These are phyloP conservation scores for Pinctada fucata DNA, from an alignment of 2,888 invertebrate genomes.

Conservation along the genomic window DNA sequence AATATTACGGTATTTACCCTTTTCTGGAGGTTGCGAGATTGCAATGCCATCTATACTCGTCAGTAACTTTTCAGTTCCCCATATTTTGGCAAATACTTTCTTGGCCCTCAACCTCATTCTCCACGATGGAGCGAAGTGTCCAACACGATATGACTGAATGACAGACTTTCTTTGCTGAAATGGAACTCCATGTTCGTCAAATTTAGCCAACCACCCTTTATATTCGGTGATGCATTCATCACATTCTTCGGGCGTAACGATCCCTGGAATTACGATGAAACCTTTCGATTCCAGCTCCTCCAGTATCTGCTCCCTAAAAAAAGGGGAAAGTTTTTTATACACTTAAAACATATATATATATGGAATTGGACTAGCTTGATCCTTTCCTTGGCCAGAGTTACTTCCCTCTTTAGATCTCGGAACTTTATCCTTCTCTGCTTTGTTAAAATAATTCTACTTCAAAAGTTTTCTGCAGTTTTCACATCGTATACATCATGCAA, in stretches of 20 bases:
- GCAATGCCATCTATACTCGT: slow-evolving; percentile 57
- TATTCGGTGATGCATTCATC: slow-evolving; percentile 36
- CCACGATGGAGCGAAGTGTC: slow-evolving; percentile 51
- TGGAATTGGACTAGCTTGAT: no score
- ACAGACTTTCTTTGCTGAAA: slow-evolving; percentile 39
- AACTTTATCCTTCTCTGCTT: no score
- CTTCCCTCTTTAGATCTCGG: no score
- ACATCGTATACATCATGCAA: no score
- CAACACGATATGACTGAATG: slow-evolving; percentile 47
- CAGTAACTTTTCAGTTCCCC: slow-evolving; percentile 55
- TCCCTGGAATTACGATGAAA: slow-evolving; percentile 43
- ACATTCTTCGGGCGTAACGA: slow-evolving; percentile 42
- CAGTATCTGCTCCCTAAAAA: slow-evolving; percentile 14
- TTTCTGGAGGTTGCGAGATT: slow-evolving; percentile 51
- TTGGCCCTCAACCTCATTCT: slow-evolving; percentile 44
- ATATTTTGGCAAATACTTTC: slow-evolving; percentile 47
- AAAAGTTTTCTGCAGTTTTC: no score
- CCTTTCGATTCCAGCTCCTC: slow-evolving; percentile 47
- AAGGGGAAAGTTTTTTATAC: no score
- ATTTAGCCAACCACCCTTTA: slow-evolving; percentile 42
- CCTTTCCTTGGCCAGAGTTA: no score
- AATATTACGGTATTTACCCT: slow-evolving; percentile 12
- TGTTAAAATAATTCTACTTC: no score
- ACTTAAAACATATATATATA: no score
- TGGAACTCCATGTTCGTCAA: slow-evolving; percentile 28